phyloP scores from a whole-genome alignment of 2,113 vertebrate genomes.

The Clarias magur region DNA sequence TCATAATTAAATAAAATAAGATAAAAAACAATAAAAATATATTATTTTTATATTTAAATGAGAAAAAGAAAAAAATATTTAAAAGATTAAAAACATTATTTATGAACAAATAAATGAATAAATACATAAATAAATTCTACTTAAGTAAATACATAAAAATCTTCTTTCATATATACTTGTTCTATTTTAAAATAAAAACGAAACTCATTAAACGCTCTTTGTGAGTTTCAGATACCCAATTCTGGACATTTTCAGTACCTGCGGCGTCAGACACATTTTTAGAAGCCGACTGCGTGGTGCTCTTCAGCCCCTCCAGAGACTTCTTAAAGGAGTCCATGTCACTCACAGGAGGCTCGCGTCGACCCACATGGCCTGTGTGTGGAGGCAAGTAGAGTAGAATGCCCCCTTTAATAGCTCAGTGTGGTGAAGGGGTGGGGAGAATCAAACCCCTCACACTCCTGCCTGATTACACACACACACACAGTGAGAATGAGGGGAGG shows the following conservation, averaged over 20 bases:
- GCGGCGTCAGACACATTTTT: constrained; percentile 68
- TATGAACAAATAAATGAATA: too few species aligned
- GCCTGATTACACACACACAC: constrained; percentile 66
- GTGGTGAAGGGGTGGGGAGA: constrained; percentile 41
- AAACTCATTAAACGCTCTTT: neutral
- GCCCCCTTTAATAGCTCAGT: constrained; percentile 70
- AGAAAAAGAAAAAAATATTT: too few species aligned
- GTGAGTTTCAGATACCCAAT: neutral
- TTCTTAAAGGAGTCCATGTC: constrained; percentile 75
- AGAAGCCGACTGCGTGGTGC: constrained; percentile 62
- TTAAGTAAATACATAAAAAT: too few species aligned
- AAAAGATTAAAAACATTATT: too few species aligned
- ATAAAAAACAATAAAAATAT: too few species aligned
- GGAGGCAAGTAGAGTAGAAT: neutral
- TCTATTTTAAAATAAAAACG: neutral
- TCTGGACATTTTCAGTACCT: constrained; percentile 59
- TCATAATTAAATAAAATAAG: too few species aligned
- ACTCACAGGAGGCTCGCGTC: constrained; percentile 41
- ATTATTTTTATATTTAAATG: too few species aligned
- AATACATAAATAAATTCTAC: too few species aligned
- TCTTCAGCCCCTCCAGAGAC: constrained; percentile 69
- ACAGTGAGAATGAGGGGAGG: constrained; percentile 58
- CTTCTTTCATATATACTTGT: too few species aligned
- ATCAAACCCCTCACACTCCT: constrained; percentile 60
- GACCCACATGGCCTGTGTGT: constrained; percentile 42